Evolutionary conservation across 2,888 invertebrate genomes (phyloP), one percentile per base, ranked within the genome.

Genomic region (Lysandra bellargus): DNA sequence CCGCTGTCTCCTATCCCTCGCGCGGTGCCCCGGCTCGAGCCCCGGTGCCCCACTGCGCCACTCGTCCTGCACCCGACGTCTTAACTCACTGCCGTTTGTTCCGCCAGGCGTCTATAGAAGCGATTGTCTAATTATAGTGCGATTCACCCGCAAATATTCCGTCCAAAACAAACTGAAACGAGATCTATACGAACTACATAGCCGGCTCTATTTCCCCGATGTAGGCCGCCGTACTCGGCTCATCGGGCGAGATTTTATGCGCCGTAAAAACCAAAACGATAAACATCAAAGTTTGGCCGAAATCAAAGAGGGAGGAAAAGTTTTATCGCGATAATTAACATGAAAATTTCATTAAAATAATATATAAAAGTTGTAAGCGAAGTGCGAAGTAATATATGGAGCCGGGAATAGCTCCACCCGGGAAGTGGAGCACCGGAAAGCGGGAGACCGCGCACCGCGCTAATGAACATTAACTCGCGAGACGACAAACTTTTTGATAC

Each of bases 301-400:
- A 69, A 69, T 69, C 69, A 33, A 69, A 69, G 33, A 30, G 64
- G 30, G 12, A 4, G 37, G 44, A 44, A 44, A 74, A 44, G 23
- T 74, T 74, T 74, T 74, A 74, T 74, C 23, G 44, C 9, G 44
- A 44, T 40, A 40, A 74, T 74, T 44, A 74, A 74, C 74, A 74
- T 74, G 40, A 74, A 74, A 74, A 44, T 14, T 74, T 74, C n/a
- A 74, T 74, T 74, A 74, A 4, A 69, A 69, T 69, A 69, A 69
- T 69, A 69, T 69, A 69, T 37, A 69, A 69, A 69, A 69, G 69
- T 69, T 33, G 69, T 69, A 69, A 33, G 69, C 14, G 30, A 23
- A 69, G 69, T 69, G 69, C 69, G 33, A 33, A 69, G 69, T 69
- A 33, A 69, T 69, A 69, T 69, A 69, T 33, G 69, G 69, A 3